These are phyloP conservation scores for Cordilura impudica DNA, from an alignment of 2,888 invertebrate genomes.

Conservation along the genomic window DNA sequence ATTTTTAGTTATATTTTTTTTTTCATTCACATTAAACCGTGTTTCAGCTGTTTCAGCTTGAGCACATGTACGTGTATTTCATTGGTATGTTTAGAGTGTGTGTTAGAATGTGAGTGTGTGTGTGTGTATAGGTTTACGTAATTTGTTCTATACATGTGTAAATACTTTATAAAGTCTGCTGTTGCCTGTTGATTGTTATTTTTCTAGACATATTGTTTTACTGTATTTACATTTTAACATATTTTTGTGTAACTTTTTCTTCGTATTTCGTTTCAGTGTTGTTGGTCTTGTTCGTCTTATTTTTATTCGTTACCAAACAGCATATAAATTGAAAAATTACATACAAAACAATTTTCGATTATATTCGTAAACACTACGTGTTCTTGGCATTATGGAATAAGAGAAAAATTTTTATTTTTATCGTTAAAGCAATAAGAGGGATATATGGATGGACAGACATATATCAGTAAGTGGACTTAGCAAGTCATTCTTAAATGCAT, in stretches of 20 bases:
- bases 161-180: constrained; percentile 37
- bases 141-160: constrained; percentile 28
- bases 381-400: not conserved
- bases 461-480: too few relatives aligned
- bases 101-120: not conserved
- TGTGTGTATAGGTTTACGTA: not conserved
- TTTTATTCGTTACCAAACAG: constrained; percentile 40
- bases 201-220: constrained; percentile 53
- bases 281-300: not conserved
- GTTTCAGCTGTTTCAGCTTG: constrained; percentile 1
- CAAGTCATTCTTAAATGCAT: too few relatives aligned
- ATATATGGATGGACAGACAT: too few relatives aligned
- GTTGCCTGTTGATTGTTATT: constrained; percentile 57
- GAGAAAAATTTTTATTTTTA: too few relatives aligned
- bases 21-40: constrained; percentile 16
- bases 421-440: too few relatives aligned
- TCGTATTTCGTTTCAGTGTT: not conserved
- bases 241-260: constrained; percentile 23
- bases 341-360: constrained; percentile 50
- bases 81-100: not conserved
- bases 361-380: not conserved
- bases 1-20: constrained; percentile 20
- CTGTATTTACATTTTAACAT: constrained; percentile 39
- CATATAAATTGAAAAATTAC: constrained; percentile 62
- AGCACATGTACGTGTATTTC: not conserved